Conservation (phyloP, 2,888 invertebrate genomes). For the Prosopocoilus inquinatus region DNA sequence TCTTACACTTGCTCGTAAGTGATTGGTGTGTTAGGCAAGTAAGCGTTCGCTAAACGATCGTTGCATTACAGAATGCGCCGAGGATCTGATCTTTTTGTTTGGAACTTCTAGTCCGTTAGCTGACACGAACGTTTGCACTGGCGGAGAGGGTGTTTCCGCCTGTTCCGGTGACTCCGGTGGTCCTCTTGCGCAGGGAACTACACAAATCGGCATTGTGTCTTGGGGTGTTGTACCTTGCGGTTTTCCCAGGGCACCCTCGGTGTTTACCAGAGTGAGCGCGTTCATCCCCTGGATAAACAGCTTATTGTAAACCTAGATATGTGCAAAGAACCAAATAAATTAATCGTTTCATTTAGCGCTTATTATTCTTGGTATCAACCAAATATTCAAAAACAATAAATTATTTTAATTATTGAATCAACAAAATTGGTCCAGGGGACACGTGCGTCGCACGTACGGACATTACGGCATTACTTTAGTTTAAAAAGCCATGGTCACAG, state of each 20-base stretch:
- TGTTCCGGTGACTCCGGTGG: constrained; percentile 59
- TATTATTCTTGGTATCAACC: too few relatives aligned
- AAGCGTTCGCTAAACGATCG: too few relatives aligned
- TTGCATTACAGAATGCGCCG: constrained; percentile 47
- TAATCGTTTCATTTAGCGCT: too few relatives aligned
- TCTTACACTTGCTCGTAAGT: neutral
- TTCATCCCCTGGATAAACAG: constrained; percentile 52
- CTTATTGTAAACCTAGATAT: neutral
- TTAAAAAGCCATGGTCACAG: too few relatives aligned
- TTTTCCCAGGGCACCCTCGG: constrained; percentile 53
- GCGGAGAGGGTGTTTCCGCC: constrained; percentile 46
- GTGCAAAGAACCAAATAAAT: too few relatives aligned
- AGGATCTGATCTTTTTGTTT: constrained; percentile 44
- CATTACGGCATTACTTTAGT: too few relatives aligned
- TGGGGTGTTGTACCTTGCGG: constrained; percentile 57
- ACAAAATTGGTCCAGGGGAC: too few relatives aligned
- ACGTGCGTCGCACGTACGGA: too few relatives aligned
- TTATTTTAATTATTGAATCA: too few relatives aligned
- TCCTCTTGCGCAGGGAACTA: constrained; percentile 47
- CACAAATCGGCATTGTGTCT: constrained; percentile 54
- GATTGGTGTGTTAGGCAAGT: too few relatives aligned
- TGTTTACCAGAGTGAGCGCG: constrained; percentile 53
- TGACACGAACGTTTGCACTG: constrained; percentile 54
- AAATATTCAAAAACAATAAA: too few relatives aligned
- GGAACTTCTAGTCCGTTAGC: constrained; percentile 47